A percentile compares a stretch with the other conserved stretches of the same genome.
phyloP scores from a whole-genome alignment of 1,140 invertebrate genomes.

The Gryon sp. region DNA sequence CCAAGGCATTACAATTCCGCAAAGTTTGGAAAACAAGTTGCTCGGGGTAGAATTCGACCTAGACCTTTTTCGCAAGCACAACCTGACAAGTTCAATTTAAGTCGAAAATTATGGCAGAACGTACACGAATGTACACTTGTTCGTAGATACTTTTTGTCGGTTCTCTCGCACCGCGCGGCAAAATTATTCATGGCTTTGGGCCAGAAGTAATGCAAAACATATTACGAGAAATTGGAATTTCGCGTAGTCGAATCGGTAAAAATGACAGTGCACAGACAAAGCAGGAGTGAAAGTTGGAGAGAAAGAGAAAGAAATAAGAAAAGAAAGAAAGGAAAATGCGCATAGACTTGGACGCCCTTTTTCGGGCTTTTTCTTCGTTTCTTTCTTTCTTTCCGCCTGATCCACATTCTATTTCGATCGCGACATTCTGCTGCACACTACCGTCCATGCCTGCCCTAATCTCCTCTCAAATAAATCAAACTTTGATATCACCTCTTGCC shows the following conservation, averaged over 20 bases:
- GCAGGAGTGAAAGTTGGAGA: conserved; percentile 5
- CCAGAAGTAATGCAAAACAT: conserved; percentile 62
- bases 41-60: conserved; percentile 45
- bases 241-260: conserved; percentile 42
- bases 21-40: conserved; percentile 52
- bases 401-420: conserved; percentile 56
- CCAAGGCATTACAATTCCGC: conserved; percentile 47
- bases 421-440: conserved; percentile 35
- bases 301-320: conserved; percentile 1
- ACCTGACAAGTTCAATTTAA: conserved; percentile 56
- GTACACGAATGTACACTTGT: conserved; percentile 33
- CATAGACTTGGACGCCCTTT: too few species aligned
- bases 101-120: conserved; percentile 50
- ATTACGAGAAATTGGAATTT: conserved; percentile 61
- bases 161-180: not conserved
- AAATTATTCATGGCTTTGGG: conserved; percentile 57
- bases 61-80: conserved; percentile 55
- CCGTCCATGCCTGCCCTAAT: conserved; percentile 71
- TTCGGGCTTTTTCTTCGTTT: not conserved
- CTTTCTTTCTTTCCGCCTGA: conserved; percentile 13
- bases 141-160: conserved; percentile 36
- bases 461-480: conserved; percentile 79
- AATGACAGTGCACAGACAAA: conserved; percentile 4
- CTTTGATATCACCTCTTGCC: conserved; percentile 74
- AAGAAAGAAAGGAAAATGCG: not conserved